Evolutionary conservation across 2,888 invertebrate species (phyloP), one percentile per base, ranked within the genome.

Genomic region (Philereme transversata): DNA sequence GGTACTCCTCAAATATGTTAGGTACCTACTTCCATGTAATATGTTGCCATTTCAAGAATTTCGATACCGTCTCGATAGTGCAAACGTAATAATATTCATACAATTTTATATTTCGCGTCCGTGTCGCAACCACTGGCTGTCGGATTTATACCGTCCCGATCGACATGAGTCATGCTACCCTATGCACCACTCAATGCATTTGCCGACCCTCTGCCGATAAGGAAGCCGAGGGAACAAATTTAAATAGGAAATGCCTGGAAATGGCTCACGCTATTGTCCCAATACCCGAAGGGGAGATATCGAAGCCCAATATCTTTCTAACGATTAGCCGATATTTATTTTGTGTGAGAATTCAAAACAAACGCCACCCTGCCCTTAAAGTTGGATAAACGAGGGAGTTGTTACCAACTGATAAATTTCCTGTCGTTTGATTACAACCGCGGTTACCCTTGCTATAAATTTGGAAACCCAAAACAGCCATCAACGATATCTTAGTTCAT

Each of bases 161-260:
- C 52, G 67, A 67, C 65, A 68, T 81, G 80, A 81, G 76, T 81
- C 80, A 81, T 76, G 77, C 67, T 60, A 50, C 76, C 73, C 77
- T 63, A 71, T 73, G 75, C 73, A 74, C 58, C 54, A 65, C 70
- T 76, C 72, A 70, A 72, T 71, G 78, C 76, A 72, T 73, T 72
- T 53, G 43, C 69, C 68, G 53, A 72, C 75, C 82, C 79, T 81
- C 77, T 64, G 75, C 77, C 84, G 85, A 86, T 85, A 86, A 86
- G 86, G 83, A 86, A 84, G 80, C 79, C 76, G 77, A 81, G 88
- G 87, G 88, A 83, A 82, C 87, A 82, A 84, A 87, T 87, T 87
- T 83, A 87, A 89, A 89, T 83, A 84, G 89, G 87, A 89, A 88
- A 87, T 82, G 87, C 83, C 87, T 88, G 84, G 86, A 90, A 89